A percentile compares a stretch with the other conserved stretches of the same genome.
phyloP scores from a whole-genome alignment of 2,888 invertebrate species.

The Drosophila longiperda region DNA sequence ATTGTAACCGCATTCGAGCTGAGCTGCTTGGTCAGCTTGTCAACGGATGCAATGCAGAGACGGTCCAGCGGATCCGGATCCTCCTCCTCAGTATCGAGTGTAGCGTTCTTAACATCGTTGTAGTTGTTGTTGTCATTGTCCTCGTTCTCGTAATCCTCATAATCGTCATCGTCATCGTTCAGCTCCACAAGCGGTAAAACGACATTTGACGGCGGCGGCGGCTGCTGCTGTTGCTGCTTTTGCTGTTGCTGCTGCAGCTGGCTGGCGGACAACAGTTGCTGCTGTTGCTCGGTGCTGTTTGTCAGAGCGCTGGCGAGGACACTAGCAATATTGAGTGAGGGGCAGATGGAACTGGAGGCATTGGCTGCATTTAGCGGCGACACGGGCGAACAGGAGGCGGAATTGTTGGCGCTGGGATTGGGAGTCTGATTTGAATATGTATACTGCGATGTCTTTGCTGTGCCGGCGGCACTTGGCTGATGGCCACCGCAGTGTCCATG shows the following conservation, averaged over 20 bases:
- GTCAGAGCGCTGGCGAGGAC: constrained; percentile 46
- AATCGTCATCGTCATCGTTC: constrained; percentile 72
- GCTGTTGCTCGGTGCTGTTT: constrained; percentile 11
- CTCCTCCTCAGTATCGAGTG: constrained; percentile 23
- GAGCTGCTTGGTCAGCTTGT: constrained; percentile 82
- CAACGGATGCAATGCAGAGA: constrained; percentile 76
- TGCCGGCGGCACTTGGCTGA: constrained; percentile 9
- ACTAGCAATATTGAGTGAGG: constrained; percentile 3
- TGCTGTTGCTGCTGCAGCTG: constrained; percentile 9
- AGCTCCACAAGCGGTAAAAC: constrained; percentile 70
- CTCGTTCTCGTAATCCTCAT: constrained; percentile 28
- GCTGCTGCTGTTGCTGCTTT: constrained; percentile 13
- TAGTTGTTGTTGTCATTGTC: not conserved
- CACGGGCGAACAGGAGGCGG: not conserved
- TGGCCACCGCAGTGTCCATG: constrained; percentile 85
- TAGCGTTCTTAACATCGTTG: constrained; percentile 44
- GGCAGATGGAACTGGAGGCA: not conserved
- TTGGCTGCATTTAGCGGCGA: not conserved
- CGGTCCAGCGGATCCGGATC: constrained; percentile 27
- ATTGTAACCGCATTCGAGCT: constrained; percentile 84
- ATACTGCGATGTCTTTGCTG: not conserved
- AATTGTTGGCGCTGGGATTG: constrained; percentile 1
- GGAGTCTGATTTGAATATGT: constrained; percentile 14
- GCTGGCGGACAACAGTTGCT: constrained; percentile 4
- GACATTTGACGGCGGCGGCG: constrained; percentile 11